A percentile compares a stretch with the other conserved stretches of the same genome.
Evolutionary conservation across 2,797 vertebrate species (phyloP).

Genomic region (Sciurus carolinensis): DNA sequence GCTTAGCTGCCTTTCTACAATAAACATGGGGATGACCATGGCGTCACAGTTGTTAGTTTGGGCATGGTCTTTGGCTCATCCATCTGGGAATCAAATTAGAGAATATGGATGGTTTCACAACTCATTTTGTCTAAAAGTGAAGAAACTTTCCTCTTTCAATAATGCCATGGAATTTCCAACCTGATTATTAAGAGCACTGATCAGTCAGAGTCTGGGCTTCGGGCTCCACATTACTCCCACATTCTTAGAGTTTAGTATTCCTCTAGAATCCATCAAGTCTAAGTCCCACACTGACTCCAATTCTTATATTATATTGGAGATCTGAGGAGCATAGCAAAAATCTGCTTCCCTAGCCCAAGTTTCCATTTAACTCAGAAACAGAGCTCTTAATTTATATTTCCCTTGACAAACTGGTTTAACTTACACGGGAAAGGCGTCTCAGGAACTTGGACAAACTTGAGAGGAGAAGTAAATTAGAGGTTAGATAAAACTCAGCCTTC

Average conservation of each 20-base stretch:
- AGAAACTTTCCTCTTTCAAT: conserved; percentile 70
- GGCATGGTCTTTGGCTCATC: conserved; percentile 44
- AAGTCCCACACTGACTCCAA: conserved; percentile 55
- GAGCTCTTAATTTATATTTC: conserved; percentile 85
- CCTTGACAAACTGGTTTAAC: conserved; percentile 83
- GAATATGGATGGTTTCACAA: conserved; percentile 61
- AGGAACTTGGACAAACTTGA: conserved; percentile 85
- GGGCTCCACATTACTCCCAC: conserved; percentile 68
- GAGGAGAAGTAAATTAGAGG: conserved; percentile 81
- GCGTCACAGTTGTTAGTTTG: conserved; percentile 57
- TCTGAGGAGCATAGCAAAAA: conserved; percentile 67
- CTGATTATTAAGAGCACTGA: conserved; percentile 80
- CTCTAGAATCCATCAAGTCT: conserved; percentile 70
- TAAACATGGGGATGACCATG: conserved; percentile 62
- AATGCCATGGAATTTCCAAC: conserved; percentile 79
- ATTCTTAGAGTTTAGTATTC: conserved; percentile 78
- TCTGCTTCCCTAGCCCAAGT: conserved; percentile 73
- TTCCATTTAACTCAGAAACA: conserved; percentile 81
- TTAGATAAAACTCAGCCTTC: conserved; percentile 83
- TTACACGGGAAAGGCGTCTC: conserved; percentile 78
- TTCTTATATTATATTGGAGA: conserved; percentile 71
- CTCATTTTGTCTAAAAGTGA: conserved; percentile 70
- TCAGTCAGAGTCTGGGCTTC: conserved; percentile 72
- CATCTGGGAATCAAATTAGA: conserved; percentile 38
- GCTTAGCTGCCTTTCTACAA: conserved; percentile 67